Percentiles rank a stretch among this genome's conserved stretches.
These are phyloP conservation scores for Daubentonia madagascariensis DNA, from an alignment of 2,113 vertebrate genomes.

Conservation along the genomic window DNA sequence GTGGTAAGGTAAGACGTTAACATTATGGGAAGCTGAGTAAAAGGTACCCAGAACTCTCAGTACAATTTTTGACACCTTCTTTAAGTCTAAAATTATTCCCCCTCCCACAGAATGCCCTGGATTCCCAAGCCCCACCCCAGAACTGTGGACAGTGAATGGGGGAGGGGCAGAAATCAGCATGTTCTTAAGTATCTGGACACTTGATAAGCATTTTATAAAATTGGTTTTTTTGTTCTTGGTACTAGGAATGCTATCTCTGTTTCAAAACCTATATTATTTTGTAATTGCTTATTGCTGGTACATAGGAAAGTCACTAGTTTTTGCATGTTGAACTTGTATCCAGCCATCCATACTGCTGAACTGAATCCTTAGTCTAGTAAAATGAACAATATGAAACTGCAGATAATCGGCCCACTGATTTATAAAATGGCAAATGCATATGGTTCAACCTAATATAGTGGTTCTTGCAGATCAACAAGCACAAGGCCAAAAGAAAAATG, in stretches of 20 bases:
- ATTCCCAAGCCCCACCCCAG: background rate
- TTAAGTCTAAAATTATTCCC: background rate
- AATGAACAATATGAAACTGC: background rate
- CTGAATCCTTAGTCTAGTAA: background rate
- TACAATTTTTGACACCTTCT: background rate
- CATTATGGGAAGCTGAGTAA: background rate
- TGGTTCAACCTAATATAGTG: background rate
- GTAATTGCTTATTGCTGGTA: background rate
- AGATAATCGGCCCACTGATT: background rate
- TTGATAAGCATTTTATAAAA: background rate
- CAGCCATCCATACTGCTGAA: background rate
- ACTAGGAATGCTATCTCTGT: background rate
- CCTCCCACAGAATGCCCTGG: background rate
- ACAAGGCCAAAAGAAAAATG: background rate
- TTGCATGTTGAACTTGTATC: background rate
- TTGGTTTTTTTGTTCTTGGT: background rate
- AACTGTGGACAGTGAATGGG: background rate
- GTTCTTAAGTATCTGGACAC: background rate
- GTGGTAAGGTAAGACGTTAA: background rate
- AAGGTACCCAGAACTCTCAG: background rate
- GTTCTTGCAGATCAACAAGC: background rate
- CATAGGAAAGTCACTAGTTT: background rate
- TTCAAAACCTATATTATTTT: background rate
- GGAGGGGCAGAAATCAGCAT: background rate
- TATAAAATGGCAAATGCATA: background rate